Base-by-base conservation (phyloP, 2,113 vertebrate species). In the Pardalotus punctatus region DNA sequence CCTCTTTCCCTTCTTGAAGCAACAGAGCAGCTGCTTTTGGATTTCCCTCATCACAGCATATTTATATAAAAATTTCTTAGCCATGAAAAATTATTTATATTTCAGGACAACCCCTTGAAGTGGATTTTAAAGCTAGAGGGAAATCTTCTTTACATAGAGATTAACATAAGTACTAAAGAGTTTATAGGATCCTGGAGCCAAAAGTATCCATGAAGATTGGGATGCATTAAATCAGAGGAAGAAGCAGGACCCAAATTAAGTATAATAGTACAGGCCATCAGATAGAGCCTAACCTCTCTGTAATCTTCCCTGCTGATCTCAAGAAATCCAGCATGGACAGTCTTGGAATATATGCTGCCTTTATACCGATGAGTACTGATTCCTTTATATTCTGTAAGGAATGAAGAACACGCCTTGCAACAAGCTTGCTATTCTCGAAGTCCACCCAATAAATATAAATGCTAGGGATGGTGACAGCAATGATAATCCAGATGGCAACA, bases 31-130 rank as follows among this genome's bases (percentile, higher is more conserved):
- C 94, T 96, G 93, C 28, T 87, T 93, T 95, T 95, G 93, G 94
- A 95, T 96, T 96, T 97, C 81, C 95, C 90, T 93, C 88, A 95
- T 95, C 81, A 96, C 62, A 96, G 62, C 51, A 90, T 86, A 93
- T 92, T 96, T 90, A 88, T 80, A 69, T 80, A 81, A 93, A 95
- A 95, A 83, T 18, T 80, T 93, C 84, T 90, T 82, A 95, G 74
- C 56, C 43, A 88, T 76, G 81, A 70, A 92, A 93, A 96, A 73
- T 80, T 95, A 94, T 96, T 95, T 94, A 58, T 96, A 83, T 90
- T 90, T 94, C 88, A 93, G 93, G 93, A 96, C 76, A 93, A 86
- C 72, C 90, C 93, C 33, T 77, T 93, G 50, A 91, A 93, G 62
- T 77, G 38, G 62, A 79, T 91, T 93, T 96, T 62, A 86, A 94